Evolutionary conservation across 2,888 invertebrate genomes (phyloP), one percentile per base, ranked within the genome.

Genomic region (Lissonota sp.): DNA sequence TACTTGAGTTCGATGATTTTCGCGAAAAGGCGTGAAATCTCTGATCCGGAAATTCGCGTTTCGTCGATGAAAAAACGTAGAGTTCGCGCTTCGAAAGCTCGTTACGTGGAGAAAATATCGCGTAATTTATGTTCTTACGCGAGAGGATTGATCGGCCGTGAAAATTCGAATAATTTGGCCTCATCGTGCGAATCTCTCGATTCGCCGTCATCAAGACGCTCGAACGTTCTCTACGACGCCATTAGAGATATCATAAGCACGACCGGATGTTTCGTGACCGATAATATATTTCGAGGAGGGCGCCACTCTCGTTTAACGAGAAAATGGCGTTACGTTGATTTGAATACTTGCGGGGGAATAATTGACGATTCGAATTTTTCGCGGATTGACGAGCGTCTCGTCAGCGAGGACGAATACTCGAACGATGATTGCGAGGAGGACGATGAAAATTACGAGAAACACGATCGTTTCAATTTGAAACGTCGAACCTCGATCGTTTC

Each of bases 401-500:
- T 16, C 26, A n/a, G 7, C 12, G 63, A 74, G 39, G 63, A 55
- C 7, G 60, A 76, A 4, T 66, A 75, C 40, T 49, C 58, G 12
- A 46, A 39, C 42, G 53, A 66, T 37, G 85, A 79, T 49, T 55
- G 37, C 16, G 66, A 66, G 4, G 7, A 79, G 57, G 58, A 81
- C 1, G n/a, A 63, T 4, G 46, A 78, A 5, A 84, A 26, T 26
- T 26, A 84, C 1, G 62, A 66, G 12, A 85, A 82, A 6, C 82
- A 58, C 8, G 84, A 87, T 7, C 42, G 57, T 44, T 67, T 8
- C 8, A 16, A 66, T 8, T 77, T 39, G 39, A 74, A 81, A 76
- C 88, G 89, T 14, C 85, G 89, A 72, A 73, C 88, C 7, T 89
- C 91, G 0, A 87, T 91, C 67, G 86, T 90, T 8, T 87, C 88